Conservation (phyloP, 1,140 invertebrate species). For the Halesus radiatus region DNA sequence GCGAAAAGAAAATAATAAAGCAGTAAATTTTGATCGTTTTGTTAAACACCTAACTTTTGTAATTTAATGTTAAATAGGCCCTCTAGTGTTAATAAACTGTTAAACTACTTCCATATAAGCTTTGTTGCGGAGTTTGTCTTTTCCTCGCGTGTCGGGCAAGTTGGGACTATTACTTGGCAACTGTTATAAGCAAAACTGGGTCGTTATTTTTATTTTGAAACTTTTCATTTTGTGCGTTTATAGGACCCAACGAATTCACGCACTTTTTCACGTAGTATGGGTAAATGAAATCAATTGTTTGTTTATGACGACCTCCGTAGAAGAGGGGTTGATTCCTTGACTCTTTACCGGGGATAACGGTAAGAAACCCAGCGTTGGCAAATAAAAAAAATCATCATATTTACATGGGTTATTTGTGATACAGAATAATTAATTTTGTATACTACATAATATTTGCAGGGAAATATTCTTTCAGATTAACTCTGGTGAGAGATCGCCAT, state of each 20-base stretch:
- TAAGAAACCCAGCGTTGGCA: too few relatives aligned
- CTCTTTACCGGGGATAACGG: too few relatives aligned
- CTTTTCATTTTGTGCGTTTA: slow-evolving; percentile 8
- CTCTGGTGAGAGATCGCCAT: too few relatives aligned
- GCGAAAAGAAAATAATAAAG: neutral
- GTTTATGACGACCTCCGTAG: too few relatives aligned
- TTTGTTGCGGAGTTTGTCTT: slow-evolving; percentile 24
- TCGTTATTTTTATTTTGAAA: slow-evolving; percentile 26
- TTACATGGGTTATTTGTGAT: too few relatives aligned
- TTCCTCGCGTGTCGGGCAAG: slow-evolving; percentile 4
- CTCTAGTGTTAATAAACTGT: slow-evolving; percentile 32
- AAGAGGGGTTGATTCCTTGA: too few relatives aligned
- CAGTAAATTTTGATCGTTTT: neutral
- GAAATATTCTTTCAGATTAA: too few relatives aligned
- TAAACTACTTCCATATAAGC: slow-evolving; percentile 31
- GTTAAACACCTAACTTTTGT: slow-evolving; percentile 17
- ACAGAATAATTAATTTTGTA: too few relatives aligned
- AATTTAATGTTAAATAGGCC: slow-evolving; percentile 33
- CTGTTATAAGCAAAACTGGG: slow-evolving; percentile 16
- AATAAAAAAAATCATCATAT: too few relatives aligned
- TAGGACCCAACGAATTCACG: neutral
- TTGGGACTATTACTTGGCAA: slow-evolving; percentile 20
- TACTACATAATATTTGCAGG: too few relatives aligned
- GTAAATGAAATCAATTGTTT: too few relatives aligned
- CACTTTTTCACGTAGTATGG: too few relatives aligned